These are phyloP conservation scores for Drosophila nasuta DNA, from an alignment of 1,140 invertebrate genomes.

Conservation along the genomic window DNA sequence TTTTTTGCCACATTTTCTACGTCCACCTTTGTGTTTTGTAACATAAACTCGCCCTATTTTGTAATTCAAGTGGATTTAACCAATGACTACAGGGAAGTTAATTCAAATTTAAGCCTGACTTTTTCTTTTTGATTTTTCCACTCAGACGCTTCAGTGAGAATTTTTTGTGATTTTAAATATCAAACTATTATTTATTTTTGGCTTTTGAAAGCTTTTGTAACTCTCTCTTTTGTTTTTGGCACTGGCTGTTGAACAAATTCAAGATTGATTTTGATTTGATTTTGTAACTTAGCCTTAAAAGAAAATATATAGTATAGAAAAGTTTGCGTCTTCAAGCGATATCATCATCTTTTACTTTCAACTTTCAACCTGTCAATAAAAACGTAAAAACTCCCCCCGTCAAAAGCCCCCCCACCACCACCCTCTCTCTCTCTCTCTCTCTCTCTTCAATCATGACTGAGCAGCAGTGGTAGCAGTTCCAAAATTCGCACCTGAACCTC, in stretches of 20 bases:
- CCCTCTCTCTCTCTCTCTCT: too few species aligned
- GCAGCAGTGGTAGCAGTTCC: constrained; percentile 82
- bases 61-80: constrained; percentile 80
- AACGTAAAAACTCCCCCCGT: constrained; percentile 1
- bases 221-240: constrained; percentile 1
- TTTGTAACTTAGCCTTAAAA: constrained; percentile 19
- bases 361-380: constrained; percentile 57
- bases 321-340: constrained; percentile 54
- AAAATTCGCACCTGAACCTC: constrained; percentile 58
- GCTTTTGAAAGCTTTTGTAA: constrained; percentile 54
- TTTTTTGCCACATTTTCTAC: constrained; percentile 37
- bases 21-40: constrained; percentile 48
- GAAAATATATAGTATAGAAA: constrained; percentile 33
- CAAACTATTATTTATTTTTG: constrained; percentile 18
- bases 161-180: constrained; percentile 15
- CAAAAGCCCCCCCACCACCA: constrained; percentile 16
- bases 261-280: constrained; percentile 18
- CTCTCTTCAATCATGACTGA: constrained; percentile 73
- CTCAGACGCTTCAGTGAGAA: constrained; percentile 31
- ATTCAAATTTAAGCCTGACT: constrained; percentile 70
- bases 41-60: constrained; percentile 53
- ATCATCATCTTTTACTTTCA: constrained; percentile 70
- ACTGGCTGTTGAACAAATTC: constrained; percentile 20
- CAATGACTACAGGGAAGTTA: constrained; percentile 77
- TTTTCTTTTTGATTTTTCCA: constrained; percentile 14